These are phyloP conservation scores for Isaurus tuberculatus DNA, from an alignment of 92 coral and sea anemone genomes.

Conservation along the genomic window DNA sequence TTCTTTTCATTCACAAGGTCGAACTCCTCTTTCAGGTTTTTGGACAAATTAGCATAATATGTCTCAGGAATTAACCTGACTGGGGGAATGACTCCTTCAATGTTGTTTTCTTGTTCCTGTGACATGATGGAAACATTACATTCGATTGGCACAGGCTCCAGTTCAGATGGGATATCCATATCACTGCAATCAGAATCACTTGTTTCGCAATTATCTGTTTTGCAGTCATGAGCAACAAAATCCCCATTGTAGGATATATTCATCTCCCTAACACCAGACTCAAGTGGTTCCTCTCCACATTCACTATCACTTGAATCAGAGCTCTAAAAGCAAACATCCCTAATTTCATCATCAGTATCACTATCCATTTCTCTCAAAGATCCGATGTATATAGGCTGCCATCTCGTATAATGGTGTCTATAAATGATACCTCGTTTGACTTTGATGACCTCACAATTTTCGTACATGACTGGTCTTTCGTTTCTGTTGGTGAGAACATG, in stretches of 20 bases:
- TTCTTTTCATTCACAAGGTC: constrained; percentile 50
- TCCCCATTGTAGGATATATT: not conserved
- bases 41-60: constrained; percentile 3
- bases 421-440: constrained; percentile 2
- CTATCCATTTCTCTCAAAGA: constrained; percentile 14
- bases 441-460: not conserved
- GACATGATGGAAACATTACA: constrained; percentile 45
- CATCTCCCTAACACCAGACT: not conserved
- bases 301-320: constrained; percentile 26
- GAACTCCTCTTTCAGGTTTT: constrained; percentile 24
- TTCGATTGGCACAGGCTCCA: constrained; percentile 36
- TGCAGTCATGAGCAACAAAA: constrained; percentile 23
- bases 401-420: constrained; percentile 35
- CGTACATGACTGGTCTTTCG: constrained; percentile 4
- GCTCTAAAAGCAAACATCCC: constrained; percentile 28
- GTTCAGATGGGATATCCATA: constrained; percentile 23
- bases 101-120: constrained; percentile 37
- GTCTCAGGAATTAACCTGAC: constrained; percentile 29
- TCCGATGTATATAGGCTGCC: constrained; percentile 7
- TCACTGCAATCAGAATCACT: constrained; percentile 12
- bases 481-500: not conserved
- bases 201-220: not conserved
- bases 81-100: constrained; percentile 40
- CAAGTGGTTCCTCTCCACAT: constrained; percentile 23
- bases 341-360: constrained; percentile 3